phyloP scores from a whole-genome alignment of 2,797 vertebrate species.

The Pteropus rufus region DNA sequence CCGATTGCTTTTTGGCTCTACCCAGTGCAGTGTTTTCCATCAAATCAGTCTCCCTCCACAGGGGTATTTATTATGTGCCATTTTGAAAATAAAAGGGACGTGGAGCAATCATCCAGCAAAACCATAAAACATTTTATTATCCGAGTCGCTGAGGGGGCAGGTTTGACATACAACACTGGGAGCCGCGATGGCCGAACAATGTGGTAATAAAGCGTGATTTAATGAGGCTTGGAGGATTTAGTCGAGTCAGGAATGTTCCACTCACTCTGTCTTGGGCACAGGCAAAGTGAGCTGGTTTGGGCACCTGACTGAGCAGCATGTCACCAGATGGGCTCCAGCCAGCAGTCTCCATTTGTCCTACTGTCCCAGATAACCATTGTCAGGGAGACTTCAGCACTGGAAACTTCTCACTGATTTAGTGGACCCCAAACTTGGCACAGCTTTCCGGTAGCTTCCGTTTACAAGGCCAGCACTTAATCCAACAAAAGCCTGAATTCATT shows the following conservation, averaged over 20 bases:
- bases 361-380: constrained; percentile 16
- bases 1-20: constrained; percentile 71
- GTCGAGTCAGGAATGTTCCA: constrained; percentile 66
- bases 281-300: background rate
- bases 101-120: constrained; percentile 75
- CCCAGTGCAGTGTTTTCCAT: constrained; percentile 58
- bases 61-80: constrained; percentile 76
- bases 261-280: constrained; percentile 44
- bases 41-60: constrained; percentile 57
- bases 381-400: background rate
- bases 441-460: constrained; percentile 60
- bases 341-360: background rate
- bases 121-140: constrained; percentile 77
- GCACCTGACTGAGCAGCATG: background rate
- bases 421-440: constrained; percentile 50
- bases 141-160: constrained; percentile 68
- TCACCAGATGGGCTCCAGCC: background rate
- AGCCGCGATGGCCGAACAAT: constrained; percentile 64
- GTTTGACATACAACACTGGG: constrained; percentile 75
- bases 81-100: constrained; percentile 75
- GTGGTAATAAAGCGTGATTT: constrained; percentile 75
- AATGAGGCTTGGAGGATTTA: constrained; percentile 77
- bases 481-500: constrained; percentile 74
- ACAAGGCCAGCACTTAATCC: constrained; percentile 72
- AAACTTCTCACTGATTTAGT: constrained; percentile 68